A percentile compares a stretch with the other conserved stretches of the same genome.
phyloP scores from a whole-genome alignment of 2,113 vertebrate species.

The Potamarius usumacintae region DNA sequence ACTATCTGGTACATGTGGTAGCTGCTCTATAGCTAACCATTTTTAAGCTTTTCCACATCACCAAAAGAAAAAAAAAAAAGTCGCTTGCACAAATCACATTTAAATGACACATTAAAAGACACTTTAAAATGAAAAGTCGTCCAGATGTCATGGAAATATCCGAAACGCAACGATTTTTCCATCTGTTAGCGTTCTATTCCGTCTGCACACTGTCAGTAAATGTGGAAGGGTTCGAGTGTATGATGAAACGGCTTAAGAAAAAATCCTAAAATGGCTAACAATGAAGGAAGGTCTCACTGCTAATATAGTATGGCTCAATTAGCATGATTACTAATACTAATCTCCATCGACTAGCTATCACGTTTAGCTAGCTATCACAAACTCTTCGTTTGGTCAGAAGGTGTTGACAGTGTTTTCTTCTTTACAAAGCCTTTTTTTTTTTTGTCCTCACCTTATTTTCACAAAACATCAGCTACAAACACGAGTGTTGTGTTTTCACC shows the following conservation, averaged over 20 bases:
- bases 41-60: constrained; percentile 54
- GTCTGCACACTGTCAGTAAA: not conserved
- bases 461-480: constrained; percentile 7
- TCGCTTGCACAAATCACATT: constrained; percentile 69
- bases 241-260: not conserved
- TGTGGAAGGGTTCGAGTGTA: constrained; percentile 8
- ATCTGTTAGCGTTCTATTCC: constrained; percentile 68
- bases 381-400: not conserved
- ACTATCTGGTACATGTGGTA: not conserved
- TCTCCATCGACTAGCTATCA: not conserved
- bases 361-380: not conserved
- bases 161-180: constrained; percentile 62
- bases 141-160: constrained; percentile 72
- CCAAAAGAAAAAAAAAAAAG: constrained; percentile 1
- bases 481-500: not conserved
- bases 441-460: too few relatives aligned
- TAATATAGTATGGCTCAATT: not conserved
- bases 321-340: not conserved
- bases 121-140: constrained; percentile 57
- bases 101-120: constrained; percentile 73
- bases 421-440: not conserved
- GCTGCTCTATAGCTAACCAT: constrained; percentile 49
- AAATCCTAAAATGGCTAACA: not conserved
- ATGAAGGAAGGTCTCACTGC: not conserved
- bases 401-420: not conserved